These are phyloP conservation scores for Drosophila subquinaria DNA, from an alignment of 2,888 invertebrate species.

Conservation along the genomic window DNA sequence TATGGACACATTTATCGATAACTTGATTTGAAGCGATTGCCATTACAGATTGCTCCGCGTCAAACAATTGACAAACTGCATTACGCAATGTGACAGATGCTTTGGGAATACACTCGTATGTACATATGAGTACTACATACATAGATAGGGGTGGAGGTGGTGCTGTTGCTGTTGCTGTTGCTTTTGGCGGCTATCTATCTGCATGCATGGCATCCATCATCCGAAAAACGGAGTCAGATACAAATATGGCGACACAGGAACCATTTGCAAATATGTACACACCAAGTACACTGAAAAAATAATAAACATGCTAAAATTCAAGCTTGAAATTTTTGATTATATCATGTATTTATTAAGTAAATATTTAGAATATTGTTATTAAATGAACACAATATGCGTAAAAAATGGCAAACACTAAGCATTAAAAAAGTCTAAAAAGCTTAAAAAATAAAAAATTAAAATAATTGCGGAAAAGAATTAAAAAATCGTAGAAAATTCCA, in stretches of 20 bases:
- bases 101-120: conserved; percentile 6
- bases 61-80: conserved; percentile 64
- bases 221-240: conserved; percentile 66
- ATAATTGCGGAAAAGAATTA: no score
- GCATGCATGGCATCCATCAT: conserved; percentile 69
- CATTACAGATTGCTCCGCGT: conserved; percentile 36
- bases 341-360: no score
- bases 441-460: no score
- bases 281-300: not conserved
- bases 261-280: conserved; percentile 71
- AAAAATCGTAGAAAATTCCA: no score
- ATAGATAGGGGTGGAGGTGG: not conserved
- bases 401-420: no score
- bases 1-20: conserved; percentile 53
- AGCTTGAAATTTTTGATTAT: no score
- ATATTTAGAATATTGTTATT: no score
- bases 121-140: not conserved
- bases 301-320: no score
- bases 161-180: conserved; percentile 5
- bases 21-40: conserved; percentile 44
- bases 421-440: no score
- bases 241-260: conserved; percentile 69
- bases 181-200: conserved; percentile 60
- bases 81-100: conserved; percentile 57
- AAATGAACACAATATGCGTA: no score